A percentile compares a stretch with the other conserved stretches of the same genome.
Evolutionary conservation across 1,140 invertebrate species (phyloP).

Genomic region (Anoplophora glabripennis): DNA sequence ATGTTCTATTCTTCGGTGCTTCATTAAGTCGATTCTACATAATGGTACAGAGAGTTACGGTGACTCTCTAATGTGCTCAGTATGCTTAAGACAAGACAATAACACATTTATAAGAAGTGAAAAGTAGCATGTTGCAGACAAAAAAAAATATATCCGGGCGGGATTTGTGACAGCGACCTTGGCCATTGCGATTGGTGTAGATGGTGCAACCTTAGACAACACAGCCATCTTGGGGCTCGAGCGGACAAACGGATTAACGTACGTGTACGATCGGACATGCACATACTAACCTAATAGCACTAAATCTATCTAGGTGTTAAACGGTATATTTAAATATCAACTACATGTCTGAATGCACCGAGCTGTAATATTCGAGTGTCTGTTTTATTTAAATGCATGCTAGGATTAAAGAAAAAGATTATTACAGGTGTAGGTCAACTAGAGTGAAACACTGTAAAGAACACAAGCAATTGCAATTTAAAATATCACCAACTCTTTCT

Average conservation of each 20-base stretch:
- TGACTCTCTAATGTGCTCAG: too few relatives aligned
- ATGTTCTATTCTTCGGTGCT: not conserved
- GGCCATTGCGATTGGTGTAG: constrained; percentile 22
- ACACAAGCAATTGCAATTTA: constrained; percentile 40
- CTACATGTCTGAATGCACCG: not conserved
- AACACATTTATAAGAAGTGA: not conserved
- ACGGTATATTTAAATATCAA: constrained; percentile 12
- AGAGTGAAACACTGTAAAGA: constrained; percentile 16
- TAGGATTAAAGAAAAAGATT: constrained; percentile 24
- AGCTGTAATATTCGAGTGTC: not conserved
- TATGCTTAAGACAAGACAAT: not conserved
- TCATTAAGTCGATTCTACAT: constrained; percentile 3
- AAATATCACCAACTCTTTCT: constrained; percentile 46
- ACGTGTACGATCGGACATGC: constrained; percentile 35
- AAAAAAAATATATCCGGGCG: constrained; percentile 7
- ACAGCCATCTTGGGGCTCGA: constrained; percentile 40
- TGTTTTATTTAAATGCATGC: constrained; percentile 23
- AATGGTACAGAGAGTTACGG: too few relatives aligned
- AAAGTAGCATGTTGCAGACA: constrained; percentile 6
- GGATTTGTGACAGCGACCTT: not conserved
- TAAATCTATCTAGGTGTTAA: constrained; percentile 26
- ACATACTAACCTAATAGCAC: constrained; percentile 30
- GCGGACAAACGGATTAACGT: constrained; percentile 22
- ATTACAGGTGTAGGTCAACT: constrained; percentile 10
- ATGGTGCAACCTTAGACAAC: constrained; percentile 48